Conservation (phyloP, 2,888 invertebrate genomes). For the Agelastica alni region DNA sequence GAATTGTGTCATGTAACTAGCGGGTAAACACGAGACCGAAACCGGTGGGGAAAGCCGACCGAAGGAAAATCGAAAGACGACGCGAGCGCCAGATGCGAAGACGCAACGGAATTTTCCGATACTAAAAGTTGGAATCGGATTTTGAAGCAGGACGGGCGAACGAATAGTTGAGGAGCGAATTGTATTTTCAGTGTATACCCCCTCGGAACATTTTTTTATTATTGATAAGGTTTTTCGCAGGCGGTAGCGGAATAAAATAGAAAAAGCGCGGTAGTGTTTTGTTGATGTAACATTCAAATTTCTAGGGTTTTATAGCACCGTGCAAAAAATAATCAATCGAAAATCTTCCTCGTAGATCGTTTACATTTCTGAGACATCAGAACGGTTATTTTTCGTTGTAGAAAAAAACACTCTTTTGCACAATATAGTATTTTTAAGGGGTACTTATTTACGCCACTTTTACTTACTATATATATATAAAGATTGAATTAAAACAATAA, state of each 20-base stretch:
- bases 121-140: conserved; percentile 32
- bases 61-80: conserved; percentile 51
- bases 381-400: no score
- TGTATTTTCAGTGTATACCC: background rate
- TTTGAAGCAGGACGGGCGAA: conserved; percentile 29
- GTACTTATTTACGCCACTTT: no score
- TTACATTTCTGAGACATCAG: no score
- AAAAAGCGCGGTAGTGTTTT: background rate
- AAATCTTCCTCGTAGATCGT: no score
- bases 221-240: background rate
- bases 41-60: conserved; percentile 38
- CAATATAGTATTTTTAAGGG: no score
- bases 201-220: background rate
- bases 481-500: no score
- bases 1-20: conserved; percentile 40
- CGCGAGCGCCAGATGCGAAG: conserved; percentile 44
- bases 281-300: background rate
- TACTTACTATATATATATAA: no score
- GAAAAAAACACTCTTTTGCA: no score
- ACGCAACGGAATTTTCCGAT: conserved; percentile 35
- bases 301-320: no score
- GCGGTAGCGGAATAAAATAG: background rate
- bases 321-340: no score
- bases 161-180: conserved; percentile 13
- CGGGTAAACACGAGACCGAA: conserved; percentile 42